These are phyloP conservation scores for Macrophya alboannulata DNA, from an alignment of 2,888 invertebrate species.

Conservation along the genomic window DNA sequence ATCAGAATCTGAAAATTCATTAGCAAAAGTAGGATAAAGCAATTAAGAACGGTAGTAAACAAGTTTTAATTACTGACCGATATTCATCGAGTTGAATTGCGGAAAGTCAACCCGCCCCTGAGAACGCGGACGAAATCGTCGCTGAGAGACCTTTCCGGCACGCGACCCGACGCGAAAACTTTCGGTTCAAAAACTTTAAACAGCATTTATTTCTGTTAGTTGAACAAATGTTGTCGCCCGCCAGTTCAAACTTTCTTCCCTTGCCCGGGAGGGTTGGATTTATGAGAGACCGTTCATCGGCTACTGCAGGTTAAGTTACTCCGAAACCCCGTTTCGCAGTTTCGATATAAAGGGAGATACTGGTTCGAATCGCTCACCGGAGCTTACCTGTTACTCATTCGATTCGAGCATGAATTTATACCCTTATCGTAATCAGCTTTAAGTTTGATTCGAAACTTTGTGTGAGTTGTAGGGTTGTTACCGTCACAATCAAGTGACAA, in stretches of 20 bases:
- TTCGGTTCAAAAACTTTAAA: conserved; percentile 11
- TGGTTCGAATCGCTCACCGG: not conserved
- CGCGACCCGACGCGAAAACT: conserved; percentile 40
- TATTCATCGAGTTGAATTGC: conserved; percentile 20
- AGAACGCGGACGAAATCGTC: not conserved
- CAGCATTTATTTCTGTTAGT: conserved; percentile 9
- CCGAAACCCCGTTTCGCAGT: not conserved
- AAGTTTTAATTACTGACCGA: conserved; percentile 41
- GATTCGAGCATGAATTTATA: not conserved
- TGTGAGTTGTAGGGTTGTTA: not conserved
- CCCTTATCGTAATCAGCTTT: not conserved
- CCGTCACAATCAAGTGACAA: not conserved
- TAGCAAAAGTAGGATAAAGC: conserved; percentile 6
- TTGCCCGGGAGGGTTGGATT: not conserved
- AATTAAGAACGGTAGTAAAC: conserved; percentile 28
- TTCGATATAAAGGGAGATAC: not conserved
- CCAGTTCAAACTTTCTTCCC: conserved; percentile 9
- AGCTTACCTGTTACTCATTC: not conserved
- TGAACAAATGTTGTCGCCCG: conserved; percentile 38
- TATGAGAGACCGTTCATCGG: conserved; percentile 21
- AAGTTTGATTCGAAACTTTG: not conserved
- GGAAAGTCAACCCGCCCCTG: not conserved
- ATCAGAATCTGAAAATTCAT: conserved; percentile 27
- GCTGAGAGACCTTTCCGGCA: conserved; percentile 12
- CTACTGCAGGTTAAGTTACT: not conserved